Percentiles rank a stretch among this genome's conserved stretches.
Conservation (phyloP, 1,140 invertebrate genomes). For the Druon quercuslanigerum region DNA sequence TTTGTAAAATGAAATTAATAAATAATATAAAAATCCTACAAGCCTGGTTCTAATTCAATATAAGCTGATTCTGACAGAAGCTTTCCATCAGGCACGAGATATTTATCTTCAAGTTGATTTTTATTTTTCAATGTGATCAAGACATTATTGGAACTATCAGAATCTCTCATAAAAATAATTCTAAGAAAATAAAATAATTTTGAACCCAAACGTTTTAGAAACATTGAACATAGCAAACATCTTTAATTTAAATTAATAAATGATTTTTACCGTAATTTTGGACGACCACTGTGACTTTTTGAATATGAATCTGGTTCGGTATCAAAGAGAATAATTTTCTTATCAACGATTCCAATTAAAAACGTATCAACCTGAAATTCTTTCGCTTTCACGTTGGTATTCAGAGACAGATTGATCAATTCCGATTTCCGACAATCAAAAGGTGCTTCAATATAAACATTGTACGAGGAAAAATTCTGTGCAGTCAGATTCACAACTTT, state of each 20-base stretch:
- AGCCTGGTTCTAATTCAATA: slow-evolving; percentile 43
- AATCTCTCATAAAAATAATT: not conserved
- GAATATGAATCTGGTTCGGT: slow-evolving; percentile 37
- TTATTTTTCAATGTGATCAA: not conserved
- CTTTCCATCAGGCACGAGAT: slow-evolving; percentile 38
- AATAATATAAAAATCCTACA: slow-evolving; percentile 23
- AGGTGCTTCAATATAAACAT: slow-evolving; percentile 43
- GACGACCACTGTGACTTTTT: slow-evolving; percentile 41
- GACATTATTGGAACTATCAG: not conserved
- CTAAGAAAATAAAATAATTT: not conserved
- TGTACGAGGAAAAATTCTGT: slow-evolving; percentile 36
- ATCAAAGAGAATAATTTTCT: slow-evolving; percentile 33
- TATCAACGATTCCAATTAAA: slow-evolving; percentile 38
- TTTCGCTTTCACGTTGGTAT: not conserved
- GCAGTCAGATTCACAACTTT: slow-evolving; percentile 40
- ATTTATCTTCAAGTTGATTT: slow-evolving; percentile 34
- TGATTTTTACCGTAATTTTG: slow-evolving; percentile 43
- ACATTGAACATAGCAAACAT: not conserved
- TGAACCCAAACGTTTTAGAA: too few relatives aligned
- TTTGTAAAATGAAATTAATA: not conserved
- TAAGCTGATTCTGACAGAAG: slow-evolving; percentile 41
- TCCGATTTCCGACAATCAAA: slow-evolving; percentile 39
- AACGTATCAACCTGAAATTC: slow-evolving; percentile 43
- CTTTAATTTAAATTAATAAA: not conserved
- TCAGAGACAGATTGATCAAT: slow-evolving; percentile 39